Evolutionary conservation across 2,113 vertebrate species (phyloP).

Genomic region (Ailurus styani): DNA sequence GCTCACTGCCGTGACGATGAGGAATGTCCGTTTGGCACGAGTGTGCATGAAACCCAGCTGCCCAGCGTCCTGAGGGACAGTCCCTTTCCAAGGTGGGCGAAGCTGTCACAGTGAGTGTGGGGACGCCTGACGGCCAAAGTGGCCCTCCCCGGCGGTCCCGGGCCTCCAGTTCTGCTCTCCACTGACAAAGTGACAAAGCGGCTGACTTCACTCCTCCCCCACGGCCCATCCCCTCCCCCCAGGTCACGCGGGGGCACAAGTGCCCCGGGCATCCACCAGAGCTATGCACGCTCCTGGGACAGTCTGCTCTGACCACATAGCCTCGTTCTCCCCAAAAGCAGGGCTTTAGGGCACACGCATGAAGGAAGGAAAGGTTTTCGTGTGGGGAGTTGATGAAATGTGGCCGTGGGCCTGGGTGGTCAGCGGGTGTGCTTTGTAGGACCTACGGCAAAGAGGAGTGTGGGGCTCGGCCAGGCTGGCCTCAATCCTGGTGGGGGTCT

Average conservation of each 20-base stretch:
- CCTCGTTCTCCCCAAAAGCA: neutral
- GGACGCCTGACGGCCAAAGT: rapidly evolving
- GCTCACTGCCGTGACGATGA: neutral
- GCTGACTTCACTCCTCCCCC: neutral
- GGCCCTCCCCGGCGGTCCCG: rapidly evolving
- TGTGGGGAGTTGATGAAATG: neutral
- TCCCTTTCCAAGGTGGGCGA: rapidly evolving
- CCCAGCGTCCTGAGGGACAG: neutral
- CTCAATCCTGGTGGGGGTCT: neutral
- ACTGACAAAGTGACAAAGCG: neutral
- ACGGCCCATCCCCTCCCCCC: neutral
- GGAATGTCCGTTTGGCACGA: neutral
- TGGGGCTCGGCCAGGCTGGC: no score
- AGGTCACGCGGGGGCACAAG: rapidly evolving
- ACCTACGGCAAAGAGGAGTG: neutral
- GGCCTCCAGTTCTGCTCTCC: rapidly evolving
- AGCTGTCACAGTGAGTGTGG: neutral
- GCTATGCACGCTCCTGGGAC: rapidly evolving
- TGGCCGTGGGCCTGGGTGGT: neutral
- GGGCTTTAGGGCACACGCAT: neutral
- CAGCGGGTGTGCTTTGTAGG: neutral
- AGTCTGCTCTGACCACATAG: neutral
- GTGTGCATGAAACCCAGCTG: neutral
- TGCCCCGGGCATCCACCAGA: rapidly evolving
- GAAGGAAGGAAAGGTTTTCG: neutral